These are phyloP conservation scores for Isaurus tuberculatus DNA, from an alignment of 92 coral and sea anemone species.

Conservation along the genomic window DNA sequence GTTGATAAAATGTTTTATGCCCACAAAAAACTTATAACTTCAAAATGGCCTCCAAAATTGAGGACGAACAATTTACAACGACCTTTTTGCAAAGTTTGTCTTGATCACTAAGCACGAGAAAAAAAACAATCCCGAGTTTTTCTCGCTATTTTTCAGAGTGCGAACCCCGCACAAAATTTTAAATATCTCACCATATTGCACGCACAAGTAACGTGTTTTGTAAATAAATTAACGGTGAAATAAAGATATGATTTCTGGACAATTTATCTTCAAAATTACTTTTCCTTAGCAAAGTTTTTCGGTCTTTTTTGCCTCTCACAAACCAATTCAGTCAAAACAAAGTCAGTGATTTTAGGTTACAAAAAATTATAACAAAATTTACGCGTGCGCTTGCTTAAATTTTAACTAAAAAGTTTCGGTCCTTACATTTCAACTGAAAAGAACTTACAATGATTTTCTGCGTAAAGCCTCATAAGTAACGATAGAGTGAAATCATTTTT, in stretches of 20 bases:
- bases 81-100: background rate
- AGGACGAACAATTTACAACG: background rate
- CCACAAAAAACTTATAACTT: background rate
- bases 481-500: background rate
- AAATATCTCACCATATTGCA: background rate
- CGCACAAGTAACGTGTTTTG: constrained; percentile 13
- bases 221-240: constrained; percentile 15
- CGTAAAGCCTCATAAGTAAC: background rate
- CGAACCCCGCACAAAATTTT: background rate
- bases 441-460: background rate
- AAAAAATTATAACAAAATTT: background rate
- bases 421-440: background rate
- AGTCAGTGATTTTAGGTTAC: background rate
- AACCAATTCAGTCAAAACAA: constrained; percentile 3
- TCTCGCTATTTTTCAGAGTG: background rate
- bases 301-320: background rate
- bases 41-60: background rate
- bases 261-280: background rate
- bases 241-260: background rate
- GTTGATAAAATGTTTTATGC: background rate
- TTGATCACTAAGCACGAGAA: background rate
- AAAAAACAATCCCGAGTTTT: background rate
- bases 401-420: background rate
- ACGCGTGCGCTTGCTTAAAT: background rate
- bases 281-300: background rate